phyloP scores from a whole-genome alignment of 1,140 invertebrate species.

The Drosophila pseudoananassae region DNA sequence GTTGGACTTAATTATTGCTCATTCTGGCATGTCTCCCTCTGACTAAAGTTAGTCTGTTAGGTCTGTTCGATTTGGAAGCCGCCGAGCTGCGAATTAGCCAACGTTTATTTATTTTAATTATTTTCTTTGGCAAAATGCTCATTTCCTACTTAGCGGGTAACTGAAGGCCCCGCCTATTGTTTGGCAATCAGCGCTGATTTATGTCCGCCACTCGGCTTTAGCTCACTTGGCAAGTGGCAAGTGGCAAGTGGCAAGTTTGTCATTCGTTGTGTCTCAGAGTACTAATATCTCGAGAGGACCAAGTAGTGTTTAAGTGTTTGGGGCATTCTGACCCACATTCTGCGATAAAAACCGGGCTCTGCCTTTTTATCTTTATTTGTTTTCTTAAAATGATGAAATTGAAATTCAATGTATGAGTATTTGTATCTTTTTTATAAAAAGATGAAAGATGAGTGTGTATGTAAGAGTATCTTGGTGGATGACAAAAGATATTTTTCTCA shows the following conservation, averaged over 20 bases:
- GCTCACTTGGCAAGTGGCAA: constrained; percentile 4
- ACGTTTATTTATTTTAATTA: constrained; percentile 78
- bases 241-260: constrained; percentile 9
- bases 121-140: constrained; percentile 79
- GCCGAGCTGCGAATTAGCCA: constrained; percentile 36
- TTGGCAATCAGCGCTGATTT: constrained; percentile 79
- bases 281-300: background rate
- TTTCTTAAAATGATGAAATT: constrained; percentile 13
- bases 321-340: constrained; percentile 34
- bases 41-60: constrained; percentile 8
- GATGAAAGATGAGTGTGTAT: too few relatives aligned
- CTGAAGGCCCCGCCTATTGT: constrained; percentile 55
- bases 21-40: constrained; percentile 22
- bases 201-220: constrained; percentile 44
- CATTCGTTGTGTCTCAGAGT: constrained; percentile 3
- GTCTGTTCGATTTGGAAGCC: constrained; percentile 31
- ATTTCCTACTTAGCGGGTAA: constrained; percentile 63
- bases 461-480: constrained; percentile 1
- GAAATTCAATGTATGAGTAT: background rate
- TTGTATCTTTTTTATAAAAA: too few relatives aligned
- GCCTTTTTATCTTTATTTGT: background rate
- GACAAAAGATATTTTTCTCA: constrained; percentile 6
- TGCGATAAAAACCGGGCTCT: constrained; percentile 8
- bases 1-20: constrained; percentile 11
- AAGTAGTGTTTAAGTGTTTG: constrained; percentile 26